Percentiles rank a stretch among this genome's conserved stretches.
Conservation (phyloP, 2,888 invertebrate genomes). For the Habroteleia sp. region DNA sequence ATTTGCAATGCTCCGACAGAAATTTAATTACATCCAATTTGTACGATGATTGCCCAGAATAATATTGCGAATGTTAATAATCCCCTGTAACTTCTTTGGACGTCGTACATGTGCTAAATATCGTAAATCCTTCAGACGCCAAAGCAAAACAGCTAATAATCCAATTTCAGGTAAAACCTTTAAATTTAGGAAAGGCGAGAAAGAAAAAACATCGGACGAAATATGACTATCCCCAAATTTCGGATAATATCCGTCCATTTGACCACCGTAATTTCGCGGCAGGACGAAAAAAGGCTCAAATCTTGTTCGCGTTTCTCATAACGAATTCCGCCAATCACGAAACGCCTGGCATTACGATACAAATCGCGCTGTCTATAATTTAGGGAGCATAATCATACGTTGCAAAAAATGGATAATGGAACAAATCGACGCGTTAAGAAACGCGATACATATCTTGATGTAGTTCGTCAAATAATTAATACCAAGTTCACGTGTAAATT, state of each 20-base stretch:
- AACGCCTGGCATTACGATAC: conserved; percentile 51
- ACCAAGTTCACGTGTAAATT: conserved; percentile 43
- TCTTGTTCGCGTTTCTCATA: conserved; percentile 57
- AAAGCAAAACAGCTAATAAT: conserved; percentile 41
- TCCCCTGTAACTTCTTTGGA: conserved; percentile 12
- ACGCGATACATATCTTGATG: conserved; percentile 55
- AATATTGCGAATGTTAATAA: conserved; percentile 35
- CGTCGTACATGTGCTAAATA: conserved; percentile 21
- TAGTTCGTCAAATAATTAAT: conserved; percentile 52
- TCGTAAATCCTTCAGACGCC: conserved; percentile 42
- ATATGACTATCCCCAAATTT: conserved; percentile 48
- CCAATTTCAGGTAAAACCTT: conserved; percentile 49
- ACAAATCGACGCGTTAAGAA: conserved; percentile 53
- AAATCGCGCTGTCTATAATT: conserved; percentile 59
- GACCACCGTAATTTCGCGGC: conserved; percentile 48
- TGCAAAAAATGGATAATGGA: conserved; percentile 57
- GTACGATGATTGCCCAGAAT: conserved; percentile 9
- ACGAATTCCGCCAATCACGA: conserved; percentile 57
- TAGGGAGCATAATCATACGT: conserved; percentile 57
- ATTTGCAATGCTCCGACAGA: conserved; percentile 6
- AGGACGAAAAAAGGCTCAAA: conserved; percentile 32
- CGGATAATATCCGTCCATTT: conserved; percentile 54
- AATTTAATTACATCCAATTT: conserved; percentile 37
- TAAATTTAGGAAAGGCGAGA: conserved; percentile 43
- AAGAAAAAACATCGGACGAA: conserved; percentile 43